These are phyloP conservation scores for Megalops cyprinoides DNA, from an alignment of 2,797 vertebrate genomes.

Conservation along the genomic window DNA sequence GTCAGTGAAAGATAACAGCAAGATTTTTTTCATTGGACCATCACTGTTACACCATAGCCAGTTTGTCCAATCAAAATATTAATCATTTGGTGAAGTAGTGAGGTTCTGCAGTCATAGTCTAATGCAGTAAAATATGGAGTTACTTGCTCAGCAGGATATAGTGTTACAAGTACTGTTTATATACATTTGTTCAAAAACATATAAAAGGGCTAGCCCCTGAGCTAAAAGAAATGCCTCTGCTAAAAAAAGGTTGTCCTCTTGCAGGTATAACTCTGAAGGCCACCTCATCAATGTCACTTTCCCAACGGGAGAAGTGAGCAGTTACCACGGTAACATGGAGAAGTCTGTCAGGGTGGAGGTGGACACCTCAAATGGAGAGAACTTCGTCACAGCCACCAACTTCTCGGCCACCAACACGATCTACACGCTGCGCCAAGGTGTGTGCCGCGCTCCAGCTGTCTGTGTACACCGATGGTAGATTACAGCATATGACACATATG, in stretches of 20 bases:
- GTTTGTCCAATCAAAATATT: background rate
- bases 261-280: conserved; percentile 88
- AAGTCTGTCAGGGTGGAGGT: conserved; percentile 88
- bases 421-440: conserved; percentile 93
- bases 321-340: conserved; percentile 90
- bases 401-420: conserved; percentile 91
- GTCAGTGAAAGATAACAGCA: background rate
- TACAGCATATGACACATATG: background rate
- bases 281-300: conserved; percentile 92
- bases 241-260: conserved; percentile 7
- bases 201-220: background rate
- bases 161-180: background rate
- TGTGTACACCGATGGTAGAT: background rate
- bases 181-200: too few relatives aligned
- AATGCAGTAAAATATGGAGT: too few relatives aligned
- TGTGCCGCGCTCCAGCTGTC: background rate
- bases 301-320: conserved; percentile 91
- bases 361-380: conserved; percentile 87
- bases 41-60: too few relatives aligned
- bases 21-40: background rate
- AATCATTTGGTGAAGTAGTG: background rate
- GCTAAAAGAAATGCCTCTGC: background rate
- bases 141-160: background rate
- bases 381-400: conserved; percentile 90
- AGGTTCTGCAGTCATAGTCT: background rate